Base-by-base conservation (phyloP, 2,888 invertebrate genomes). In the Pardosa pseudoannulata region DNA sequence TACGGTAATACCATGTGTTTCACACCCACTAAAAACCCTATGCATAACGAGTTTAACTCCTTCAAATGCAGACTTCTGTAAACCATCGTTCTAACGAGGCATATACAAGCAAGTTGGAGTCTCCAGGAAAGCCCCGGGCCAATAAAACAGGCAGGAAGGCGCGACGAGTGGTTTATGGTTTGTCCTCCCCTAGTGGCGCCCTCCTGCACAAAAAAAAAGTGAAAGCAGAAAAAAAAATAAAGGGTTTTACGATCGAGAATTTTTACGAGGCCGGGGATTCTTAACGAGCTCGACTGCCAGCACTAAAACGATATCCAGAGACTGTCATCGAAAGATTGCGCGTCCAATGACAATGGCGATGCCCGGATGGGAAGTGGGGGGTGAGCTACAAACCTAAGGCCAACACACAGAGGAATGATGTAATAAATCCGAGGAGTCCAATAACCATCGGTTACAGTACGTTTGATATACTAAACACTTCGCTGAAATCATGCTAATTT, bases 221-320 rank as follows among this genome's bases (percentile, higher is more conserved):
- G 16, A 56, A 23, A 36, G 65, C 13, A 65, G 9, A 64, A 28
- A 16, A 62, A 65, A 71, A 78, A 76, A 73, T 76, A 82, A 46
- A 64, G 50, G 46, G 78, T 82, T 82, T 82, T 82, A 82, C 82
- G 82, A 82, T 23, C 64, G 76, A 23, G 82, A 82, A 82, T 82
- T 82, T 82, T 82, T 82, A 82, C 82, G 82, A 82, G 75, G 82
- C 46, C 82, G 70, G 76, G 76, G 76, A 75, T 76, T 64, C 82
- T 82, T 82, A 82, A 82, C 82, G 82, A 82, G 82, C 82, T 82
- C 76, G 74, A 81, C 81, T 81, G 68, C 68, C 56, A 76, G 82
- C 76, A 82, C 82, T 82, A 82, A 82, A 82, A 82, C 76, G 76
- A 82, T 82, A 82, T 76, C 82, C 82, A 82, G 82, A 82, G 76